These are phyloP conservation scores for Nyctereutes procyonoides DNA, from an alignment of 2,113 vertebrate genomes.

Conservation along the genomic window DNA sequence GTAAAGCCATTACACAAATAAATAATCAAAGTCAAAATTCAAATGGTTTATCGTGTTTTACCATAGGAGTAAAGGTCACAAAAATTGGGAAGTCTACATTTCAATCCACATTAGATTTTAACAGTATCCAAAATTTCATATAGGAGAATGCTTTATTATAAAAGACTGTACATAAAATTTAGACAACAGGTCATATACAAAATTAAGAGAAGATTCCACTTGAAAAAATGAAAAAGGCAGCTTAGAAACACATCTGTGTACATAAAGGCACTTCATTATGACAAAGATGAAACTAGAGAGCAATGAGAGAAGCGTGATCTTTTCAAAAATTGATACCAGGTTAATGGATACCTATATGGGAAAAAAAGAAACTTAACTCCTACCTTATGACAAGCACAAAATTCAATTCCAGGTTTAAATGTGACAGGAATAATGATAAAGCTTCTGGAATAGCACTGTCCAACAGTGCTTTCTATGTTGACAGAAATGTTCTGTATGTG, in stretches of 20 bases:
- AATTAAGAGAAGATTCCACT: slow-evolving; percentile 83
- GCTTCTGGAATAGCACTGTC: not conserved
- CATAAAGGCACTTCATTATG: not conserved
- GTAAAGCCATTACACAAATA: slow-evolving; percentile 86
- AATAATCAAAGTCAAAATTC: slow-evolving; percentile 84
- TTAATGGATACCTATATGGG: not conserved
- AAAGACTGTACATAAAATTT: slow-evolving; percentile 91
- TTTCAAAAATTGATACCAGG: not conserved
- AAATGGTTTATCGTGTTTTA: slow-evolving; percentile 64
- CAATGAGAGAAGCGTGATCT: not conserved
- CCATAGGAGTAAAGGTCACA: slow-evolving; percentile 29
- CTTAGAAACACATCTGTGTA: not conserved
- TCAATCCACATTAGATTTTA: slow-evolving; percentile 64
- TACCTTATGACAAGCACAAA: not conserved
- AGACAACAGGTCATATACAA: slow-evolving; percentile 90
- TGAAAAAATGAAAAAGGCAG: slow-evolving; percentile 28
- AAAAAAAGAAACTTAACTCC: not conserved
- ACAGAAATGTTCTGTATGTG: not conserved
- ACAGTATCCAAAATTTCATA: slow-evolving; percentile 81
- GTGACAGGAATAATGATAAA: not conserved
- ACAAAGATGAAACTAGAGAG: not conserved
- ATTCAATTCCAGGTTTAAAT: not conserved
- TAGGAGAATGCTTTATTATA: slow-evolving; percentile 92
- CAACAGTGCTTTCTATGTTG: not conserved
- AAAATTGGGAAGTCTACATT: slow-evolving; percentile 58